Evolutionary conservation across 2,113 vertebrate genomes (phyloP).

Genomic region (Vicugna pacos): DNA sequence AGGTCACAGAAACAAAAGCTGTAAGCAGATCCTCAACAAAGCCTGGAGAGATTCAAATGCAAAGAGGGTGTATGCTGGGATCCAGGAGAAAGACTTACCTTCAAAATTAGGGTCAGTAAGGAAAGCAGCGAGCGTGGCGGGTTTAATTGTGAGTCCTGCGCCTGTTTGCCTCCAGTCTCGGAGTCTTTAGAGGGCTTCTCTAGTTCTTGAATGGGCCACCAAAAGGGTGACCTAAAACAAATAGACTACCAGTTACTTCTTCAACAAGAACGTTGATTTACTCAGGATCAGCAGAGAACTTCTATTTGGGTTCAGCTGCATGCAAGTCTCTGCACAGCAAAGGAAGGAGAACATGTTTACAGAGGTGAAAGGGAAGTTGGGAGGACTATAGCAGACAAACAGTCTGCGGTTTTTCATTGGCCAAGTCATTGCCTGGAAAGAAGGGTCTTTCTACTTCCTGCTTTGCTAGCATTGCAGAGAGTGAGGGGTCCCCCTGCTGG

Average conservation of each 20-base stretch:
- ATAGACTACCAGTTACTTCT: not conserved
- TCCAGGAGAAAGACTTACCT: not conserved
- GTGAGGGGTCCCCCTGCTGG: not conserved
- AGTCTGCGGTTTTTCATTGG: not conserved
- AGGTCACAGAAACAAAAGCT: not conserved
- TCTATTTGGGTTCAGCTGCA: not conserved
- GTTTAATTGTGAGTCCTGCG: not conserved
- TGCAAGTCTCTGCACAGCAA: not conserved
- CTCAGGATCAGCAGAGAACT: not conserved
- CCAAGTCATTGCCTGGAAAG: not conserved
- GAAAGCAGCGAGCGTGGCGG: not conserved
- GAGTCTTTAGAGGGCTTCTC: not conserved
- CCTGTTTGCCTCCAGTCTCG: not conserved
- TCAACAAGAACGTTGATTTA: not conserved
- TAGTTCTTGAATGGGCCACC: not conserved
- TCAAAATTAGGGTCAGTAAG: not conserved
- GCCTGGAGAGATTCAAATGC: not conserved
- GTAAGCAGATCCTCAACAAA: not conserved
- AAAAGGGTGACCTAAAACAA: not conserved
- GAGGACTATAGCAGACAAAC: not conserved
- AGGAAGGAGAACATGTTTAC: not conserved
- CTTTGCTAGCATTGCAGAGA: not conserved
- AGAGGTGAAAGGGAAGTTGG: not conserved
- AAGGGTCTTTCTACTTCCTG: not conserved
- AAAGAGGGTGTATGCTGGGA: not conserved